Evolutionary conservation across 2,888 invertebrate species (phyloP).

Genomic region (Standfussiana lucernea): DNA sequence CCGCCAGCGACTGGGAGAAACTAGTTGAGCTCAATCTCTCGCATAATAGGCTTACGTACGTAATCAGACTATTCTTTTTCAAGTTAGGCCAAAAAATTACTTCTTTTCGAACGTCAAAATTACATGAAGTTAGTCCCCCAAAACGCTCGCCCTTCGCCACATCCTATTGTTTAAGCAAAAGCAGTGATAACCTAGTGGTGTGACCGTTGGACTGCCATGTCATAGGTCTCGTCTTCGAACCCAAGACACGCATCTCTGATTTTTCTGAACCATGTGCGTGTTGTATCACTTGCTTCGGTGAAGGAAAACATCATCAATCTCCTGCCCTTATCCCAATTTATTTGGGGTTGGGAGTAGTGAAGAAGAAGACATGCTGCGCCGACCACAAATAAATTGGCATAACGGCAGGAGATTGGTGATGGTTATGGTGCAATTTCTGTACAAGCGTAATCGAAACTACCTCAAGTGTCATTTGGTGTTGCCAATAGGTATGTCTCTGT

Average conservation of each 20-base stretch:
- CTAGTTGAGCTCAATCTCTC: conserved; percentile 81
- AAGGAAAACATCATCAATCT: too few species aligned
- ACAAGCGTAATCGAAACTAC: background rate
- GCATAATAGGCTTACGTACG: conserved; percentile 82
- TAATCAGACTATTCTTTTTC: conserved; percentile 26
- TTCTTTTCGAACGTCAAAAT: background rate
- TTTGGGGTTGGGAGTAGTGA: too few species aligned
- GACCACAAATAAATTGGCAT: too few species aligned
- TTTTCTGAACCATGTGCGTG: too few species aligned
- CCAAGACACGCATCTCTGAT: too few species aligned
- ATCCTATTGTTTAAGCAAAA: background rate
- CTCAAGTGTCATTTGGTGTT: background rate
- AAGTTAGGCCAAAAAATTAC: background rate
- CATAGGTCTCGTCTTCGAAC: too few species aligned
- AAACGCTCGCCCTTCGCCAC: background rate
- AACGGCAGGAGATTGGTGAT: too few species aligned
- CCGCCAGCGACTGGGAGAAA: conserved; percentile 73
- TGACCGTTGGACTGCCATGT: too few species aligned
- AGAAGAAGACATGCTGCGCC: too few species aligned
- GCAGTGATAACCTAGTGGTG: too few species aligned
- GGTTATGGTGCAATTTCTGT: background rate
- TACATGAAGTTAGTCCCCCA: background rate
- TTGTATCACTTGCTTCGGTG: too few species aligned
- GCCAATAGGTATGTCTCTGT: background rate
- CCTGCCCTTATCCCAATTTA: too few species aligned